Evolutionary conservation across 2,888 invertebrate genomes (phyloP).

Genomic region (Tetropium fuscum): DNA sequence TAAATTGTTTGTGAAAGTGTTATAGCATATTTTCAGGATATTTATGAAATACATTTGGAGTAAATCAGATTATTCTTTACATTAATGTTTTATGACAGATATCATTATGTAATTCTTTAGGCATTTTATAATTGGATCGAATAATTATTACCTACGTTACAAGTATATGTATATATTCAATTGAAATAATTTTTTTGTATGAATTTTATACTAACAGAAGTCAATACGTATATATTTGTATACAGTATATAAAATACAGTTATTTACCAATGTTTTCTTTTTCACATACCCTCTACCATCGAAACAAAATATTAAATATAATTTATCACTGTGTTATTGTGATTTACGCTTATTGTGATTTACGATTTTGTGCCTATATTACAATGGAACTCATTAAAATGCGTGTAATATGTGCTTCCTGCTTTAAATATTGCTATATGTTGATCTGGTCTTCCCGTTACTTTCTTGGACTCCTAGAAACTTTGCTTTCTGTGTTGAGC

Average conservation of each 20-base stretch:
- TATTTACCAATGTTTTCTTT: slow-evolving; percentile 27
- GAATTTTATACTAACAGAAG: slow-evolving; percentile 39
- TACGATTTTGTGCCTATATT: no score
- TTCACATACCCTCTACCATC: background rate
- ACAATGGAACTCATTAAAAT: no score
- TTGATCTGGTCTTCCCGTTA: no score
- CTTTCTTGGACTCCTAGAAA: no score
- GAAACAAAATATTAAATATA: no score
- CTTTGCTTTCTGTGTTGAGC: slow-evolving; percentile 9
- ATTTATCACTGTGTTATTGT: no score
- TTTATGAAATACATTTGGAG: no score
- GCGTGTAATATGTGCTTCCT: no score
- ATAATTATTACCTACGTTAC: slow-evolving; percentile 19
- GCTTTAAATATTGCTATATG: no score
- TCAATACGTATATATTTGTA: slow-evolving; percentile 37
- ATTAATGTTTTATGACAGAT: slow-evolving; percentile 18
- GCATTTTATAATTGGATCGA: slow-evolving; percentile 17
- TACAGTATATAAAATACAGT: slow-evolving; percentile 35
- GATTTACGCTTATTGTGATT: no score
- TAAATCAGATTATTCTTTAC: slow-evolving; percentile 1
- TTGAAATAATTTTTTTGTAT: slow-evolving; percentile 20
- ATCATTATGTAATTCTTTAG: slow-evolving; percentile 13
- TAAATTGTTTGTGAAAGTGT: slow-evolving; percentile 31
- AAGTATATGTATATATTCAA: slow-evolving; percentile 20
- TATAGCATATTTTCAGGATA: no score